Conservation (phyloP, 2,888 invertebrate species). For the Sericinus montela region DNA sequence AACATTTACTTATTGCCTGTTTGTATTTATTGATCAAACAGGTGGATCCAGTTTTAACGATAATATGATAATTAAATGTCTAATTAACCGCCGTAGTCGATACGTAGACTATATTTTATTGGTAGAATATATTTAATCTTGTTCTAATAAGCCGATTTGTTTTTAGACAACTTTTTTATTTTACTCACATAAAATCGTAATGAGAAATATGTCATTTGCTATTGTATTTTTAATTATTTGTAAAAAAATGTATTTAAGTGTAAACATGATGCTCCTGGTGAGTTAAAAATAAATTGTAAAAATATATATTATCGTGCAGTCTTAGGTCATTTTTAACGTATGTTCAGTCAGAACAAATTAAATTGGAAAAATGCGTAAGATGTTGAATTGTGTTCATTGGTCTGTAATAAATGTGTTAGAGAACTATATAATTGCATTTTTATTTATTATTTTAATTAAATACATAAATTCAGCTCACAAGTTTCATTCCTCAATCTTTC, state of each 20-base stretch:
- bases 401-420: constrained; percentile 66
- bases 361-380: constrained; percentile 38
- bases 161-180: neutral
- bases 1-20: neutral
- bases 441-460: neutral
- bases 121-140: no score
- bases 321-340: constrained; percentile 18
- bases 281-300: constrained; percentile 43
- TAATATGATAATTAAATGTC: neutral
- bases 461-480: no score
- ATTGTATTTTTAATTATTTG: constrained; percentile 3
- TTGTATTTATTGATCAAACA: neutral
- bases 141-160: no score
- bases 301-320: constrained; percentile 21
- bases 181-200: neutral
- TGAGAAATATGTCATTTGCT: neutral
- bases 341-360: constrained; percentile 12
- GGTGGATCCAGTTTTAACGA: neutral
- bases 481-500: neutral
- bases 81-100: constrained; percentile 23
- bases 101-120: neutral
- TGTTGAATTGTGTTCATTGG: constrained; percentile 72
- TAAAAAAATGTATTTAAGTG: constrained; percentile 24
- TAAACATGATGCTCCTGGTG: constrained; percentile 51
- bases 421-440: constrained; percentile 25